phyloP scores from a whole-genome alignment of 2,888 invertebrate genomes.

The Conus canariensis region DNA sequence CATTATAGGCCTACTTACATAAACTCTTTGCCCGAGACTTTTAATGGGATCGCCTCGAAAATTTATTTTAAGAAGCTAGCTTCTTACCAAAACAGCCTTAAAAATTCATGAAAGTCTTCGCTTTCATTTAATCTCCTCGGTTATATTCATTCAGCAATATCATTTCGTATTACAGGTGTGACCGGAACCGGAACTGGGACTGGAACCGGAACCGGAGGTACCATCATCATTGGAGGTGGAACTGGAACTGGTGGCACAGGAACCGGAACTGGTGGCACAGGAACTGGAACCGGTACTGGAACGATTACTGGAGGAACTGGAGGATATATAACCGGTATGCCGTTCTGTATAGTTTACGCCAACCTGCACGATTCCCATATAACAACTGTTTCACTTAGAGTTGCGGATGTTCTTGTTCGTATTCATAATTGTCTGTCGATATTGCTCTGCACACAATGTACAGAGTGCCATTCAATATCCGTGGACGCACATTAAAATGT shows the following conservation, averaged over 20 bases:
- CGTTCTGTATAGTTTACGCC: not conserved
- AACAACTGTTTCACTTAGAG: not conserved
- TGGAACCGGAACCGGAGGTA: not conserved
- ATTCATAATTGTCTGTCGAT: no score
- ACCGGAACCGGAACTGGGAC: slow-evolving; percentile 13
- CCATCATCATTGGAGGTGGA: not conserved
- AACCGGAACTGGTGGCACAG: slow-evolving; percentile 9
- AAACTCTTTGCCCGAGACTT: no score
- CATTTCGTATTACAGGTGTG: not conserved
- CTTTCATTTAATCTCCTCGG: not conserved
- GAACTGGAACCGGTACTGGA: slow-evolving; percentile 32
- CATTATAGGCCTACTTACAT: no score
- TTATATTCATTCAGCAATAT: not conserved
- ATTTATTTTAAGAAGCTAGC: no score
- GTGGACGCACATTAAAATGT: no score
- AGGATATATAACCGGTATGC: not conserved
- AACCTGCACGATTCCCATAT: not conserved
- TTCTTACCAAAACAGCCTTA: no score
- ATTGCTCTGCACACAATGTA: no score
- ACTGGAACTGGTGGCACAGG: slow-evolving; percentile 8
- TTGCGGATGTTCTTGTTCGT: no score
- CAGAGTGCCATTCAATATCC: no score
- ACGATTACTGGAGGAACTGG: slow-evolving; percentile 27
- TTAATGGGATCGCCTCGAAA: no score
- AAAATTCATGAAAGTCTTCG: not conserved